Evolutionary conservation across 2,797 vertebrate species (phyloP).

Genomic region (Triplophysa yarkandensis): DNA sequence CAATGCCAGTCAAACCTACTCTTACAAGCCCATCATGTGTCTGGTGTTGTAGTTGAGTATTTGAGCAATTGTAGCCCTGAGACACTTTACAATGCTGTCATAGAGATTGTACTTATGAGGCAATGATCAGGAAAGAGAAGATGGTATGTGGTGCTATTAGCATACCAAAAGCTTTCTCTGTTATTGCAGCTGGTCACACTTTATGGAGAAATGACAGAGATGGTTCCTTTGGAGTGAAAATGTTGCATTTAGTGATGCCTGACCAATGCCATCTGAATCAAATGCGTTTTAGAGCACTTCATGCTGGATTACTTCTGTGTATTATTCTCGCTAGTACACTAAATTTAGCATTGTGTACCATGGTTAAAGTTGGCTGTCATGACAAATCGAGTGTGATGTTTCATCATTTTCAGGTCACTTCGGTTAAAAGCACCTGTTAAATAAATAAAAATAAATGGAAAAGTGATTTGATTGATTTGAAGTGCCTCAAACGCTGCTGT

Average conservation of each 20-base stretch:
- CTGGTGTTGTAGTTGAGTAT: neutral
- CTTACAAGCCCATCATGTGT: neutral
- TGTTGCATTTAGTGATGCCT: conserved; percentile 26
- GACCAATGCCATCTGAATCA: conserved; percentile 35
- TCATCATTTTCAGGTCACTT: neutral
- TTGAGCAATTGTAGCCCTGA: conserved; percentile 2
- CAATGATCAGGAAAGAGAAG: conserved; percentile 10
- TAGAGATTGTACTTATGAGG: conserved; percentile 11
- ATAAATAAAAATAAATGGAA: neutral
- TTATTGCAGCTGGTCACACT: conserved; percentile 31
- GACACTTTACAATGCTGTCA: neutral
- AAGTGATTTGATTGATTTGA: conserved; percentile 8
- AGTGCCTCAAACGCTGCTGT: conserved; percentile 19
- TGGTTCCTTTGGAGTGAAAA: conserved; percentile 30
- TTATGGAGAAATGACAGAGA: conserved; percentile 41
- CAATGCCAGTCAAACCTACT: neutral
- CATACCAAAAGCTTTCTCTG: conserved; percentile 33
- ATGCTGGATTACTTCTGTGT: neutral
- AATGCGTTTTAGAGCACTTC: conserved; percentile 6
- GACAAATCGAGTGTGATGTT: neutral
- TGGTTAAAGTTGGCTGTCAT: neutral
- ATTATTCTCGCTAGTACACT: neutral
- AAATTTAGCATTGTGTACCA: neutral
- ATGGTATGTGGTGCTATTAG: conserved; percentile 33
- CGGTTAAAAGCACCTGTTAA: neutral